Conservation (phyloP, 2,113 vertebrate genomes). For the Megaceryle torquata region DNA sequence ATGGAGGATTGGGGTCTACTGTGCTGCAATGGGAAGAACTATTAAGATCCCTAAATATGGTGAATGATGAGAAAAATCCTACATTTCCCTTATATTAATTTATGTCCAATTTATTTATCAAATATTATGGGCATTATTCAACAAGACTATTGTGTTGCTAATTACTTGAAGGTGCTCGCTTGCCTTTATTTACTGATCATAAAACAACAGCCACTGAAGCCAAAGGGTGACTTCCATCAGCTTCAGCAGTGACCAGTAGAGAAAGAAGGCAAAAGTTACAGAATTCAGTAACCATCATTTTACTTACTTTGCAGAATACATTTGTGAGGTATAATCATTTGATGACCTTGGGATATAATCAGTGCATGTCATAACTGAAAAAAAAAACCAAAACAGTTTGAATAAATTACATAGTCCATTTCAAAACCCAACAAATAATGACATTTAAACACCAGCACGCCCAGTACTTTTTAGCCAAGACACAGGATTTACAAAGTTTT, state of each 20-base stretch:
- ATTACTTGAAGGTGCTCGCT: neutral
- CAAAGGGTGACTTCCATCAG: neutral
- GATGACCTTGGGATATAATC: conserved; percentile 82
- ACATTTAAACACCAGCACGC: neutral
- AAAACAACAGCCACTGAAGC: neutral
- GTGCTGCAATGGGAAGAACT: neutral
- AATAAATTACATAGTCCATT: neutral
- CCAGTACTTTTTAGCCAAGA: neutral
- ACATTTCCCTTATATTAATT: neutral
- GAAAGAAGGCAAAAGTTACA: neutral
- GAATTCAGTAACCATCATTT: conserved; percentile 24
- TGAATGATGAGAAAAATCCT: neutral
- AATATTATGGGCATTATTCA: neutral
- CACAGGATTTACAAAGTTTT: neutral
- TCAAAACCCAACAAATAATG: conserved; percentile 27
- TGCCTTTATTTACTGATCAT: neutral
- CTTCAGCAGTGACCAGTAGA: neutral
- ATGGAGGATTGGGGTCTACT: accelerated
- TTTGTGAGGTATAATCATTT: conserved; percentile 84
- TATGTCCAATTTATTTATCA: neutral
- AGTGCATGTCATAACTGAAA: conserved; percentile 82
- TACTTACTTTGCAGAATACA: conserved; percentile 86
- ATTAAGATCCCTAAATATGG: neutral
- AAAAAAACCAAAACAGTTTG: conserved; percentile 28
- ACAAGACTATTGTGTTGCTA: neutral